These are phyloP conservation scores for Bombyx mandarina DNA, from an alignment of 1,140 invertebrate species.

Conservation along the genomic window DNA sequence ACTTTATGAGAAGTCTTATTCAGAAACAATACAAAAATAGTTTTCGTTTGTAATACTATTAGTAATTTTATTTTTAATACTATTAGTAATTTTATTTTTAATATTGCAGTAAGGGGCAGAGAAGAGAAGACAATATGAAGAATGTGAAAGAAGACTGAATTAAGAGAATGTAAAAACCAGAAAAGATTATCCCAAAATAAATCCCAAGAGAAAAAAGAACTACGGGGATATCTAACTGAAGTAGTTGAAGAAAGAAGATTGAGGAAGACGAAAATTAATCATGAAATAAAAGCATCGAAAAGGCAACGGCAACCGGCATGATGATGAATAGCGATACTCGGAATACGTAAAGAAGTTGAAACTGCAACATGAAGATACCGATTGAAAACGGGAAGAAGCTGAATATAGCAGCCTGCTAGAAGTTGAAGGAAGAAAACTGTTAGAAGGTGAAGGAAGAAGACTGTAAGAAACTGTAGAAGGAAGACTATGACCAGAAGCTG, in stretches of 20 bases:
- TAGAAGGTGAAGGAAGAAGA: conserved; percentile 2
- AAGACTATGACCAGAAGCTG: not conserved
- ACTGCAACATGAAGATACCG: not conserved
- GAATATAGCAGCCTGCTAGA: not conserved
- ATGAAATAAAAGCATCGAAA: not conserved
- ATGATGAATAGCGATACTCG: too few species aligned
- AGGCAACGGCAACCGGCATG: not conserved
- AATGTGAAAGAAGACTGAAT: too few species aligned
- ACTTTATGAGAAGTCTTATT: too few species aligned
- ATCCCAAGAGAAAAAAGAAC: not conserved
- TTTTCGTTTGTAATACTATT: too few species aligned
- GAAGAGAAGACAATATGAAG: too few species aligned
- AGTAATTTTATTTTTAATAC: too few species aligned
- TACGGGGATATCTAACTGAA: not conserved
- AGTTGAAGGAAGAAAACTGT: not conserved
- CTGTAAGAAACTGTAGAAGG: not conserved
- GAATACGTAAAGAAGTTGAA: too few species aligned
- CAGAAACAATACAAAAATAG: too few species aligned
- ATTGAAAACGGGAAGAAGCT: not conserved
- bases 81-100: too few species aligned
- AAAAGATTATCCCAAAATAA: not conserved
- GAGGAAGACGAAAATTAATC: not conserved
- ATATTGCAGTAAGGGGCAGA: too few species aligned
- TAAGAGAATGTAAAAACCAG: too few species aligned
- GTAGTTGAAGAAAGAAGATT: not conserved